Conservation (phyloP, 1,140 invertebrate genomes). For the Atta texana region DNA sequence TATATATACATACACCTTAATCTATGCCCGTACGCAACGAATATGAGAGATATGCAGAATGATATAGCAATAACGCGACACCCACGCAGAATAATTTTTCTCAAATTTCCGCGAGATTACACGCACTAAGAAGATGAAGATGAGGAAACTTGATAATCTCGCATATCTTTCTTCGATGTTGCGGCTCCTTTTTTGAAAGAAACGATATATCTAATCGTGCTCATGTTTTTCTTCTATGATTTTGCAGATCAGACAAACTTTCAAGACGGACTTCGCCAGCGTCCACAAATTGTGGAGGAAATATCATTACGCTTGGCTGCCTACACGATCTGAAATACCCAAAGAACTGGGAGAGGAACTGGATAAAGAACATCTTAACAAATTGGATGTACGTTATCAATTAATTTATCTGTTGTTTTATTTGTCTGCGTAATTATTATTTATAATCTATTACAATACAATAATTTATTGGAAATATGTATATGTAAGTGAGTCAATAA, state of each 20-base stretch:
- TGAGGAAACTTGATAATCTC: slow-evolving; percentile 31
- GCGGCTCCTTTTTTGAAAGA: slow-evolving; percentile 12
- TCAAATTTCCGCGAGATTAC: slow-evolving; percentile 21
- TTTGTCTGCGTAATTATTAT: not conserved
- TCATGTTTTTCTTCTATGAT: slow-evolving; percentile 68
- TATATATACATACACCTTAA: not conserved
- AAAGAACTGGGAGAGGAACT: slow-evolving; percentile 85
- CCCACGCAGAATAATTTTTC: slow-evolving; percentile 56
- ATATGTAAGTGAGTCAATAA: not conserved
- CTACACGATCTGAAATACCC: slow-evolving; percentile 83
- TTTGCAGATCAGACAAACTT: slow-evolving; percentile 87
- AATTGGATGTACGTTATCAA: slow-evolving; percentile 82
- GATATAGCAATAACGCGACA: slow-evolving; percentile 33
- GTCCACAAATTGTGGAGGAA: slow-evolving; percentile 85
- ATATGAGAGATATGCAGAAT: slow-evolving; percentile 42
- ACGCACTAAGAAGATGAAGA: slow-evolving; percentile 33
- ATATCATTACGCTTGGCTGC: slow-evolving; percentile 87
- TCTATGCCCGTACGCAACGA: not conserved
- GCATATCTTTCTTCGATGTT: slow-evolving; percentile 44
- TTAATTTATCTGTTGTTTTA: slow-evolving; percentile 17
- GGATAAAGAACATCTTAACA: slow-evolving; percentile 82
- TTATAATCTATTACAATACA: not conserved
- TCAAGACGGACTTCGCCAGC: slow-evolving; percentile 84
- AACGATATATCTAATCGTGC: not conserved
- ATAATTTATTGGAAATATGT: not conserved